phyloP scores from a whole-genome alignment of 2,113 vertebrate genomes.

The Notechis scutatus region DNA sequence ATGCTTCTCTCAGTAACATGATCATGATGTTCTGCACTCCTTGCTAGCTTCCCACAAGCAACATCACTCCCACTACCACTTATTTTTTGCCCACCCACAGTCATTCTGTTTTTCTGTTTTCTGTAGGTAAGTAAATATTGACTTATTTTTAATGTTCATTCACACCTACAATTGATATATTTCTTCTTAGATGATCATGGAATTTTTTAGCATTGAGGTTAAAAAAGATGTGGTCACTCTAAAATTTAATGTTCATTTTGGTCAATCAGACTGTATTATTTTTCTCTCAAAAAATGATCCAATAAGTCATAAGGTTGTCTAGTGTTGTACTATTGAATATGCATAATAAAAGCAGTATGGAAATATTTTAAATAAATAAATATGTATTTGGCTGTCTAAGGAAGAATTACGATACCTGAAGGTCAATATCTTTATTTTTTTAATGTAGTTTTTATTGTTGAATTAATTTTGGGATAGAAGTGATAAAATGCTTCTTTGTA shows the following conservation, averaged over 20 bases:
- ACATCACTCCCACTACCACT: not conserved
- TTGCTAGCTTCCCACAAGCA: not conserved
- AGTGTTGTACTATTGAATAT: not conserved
- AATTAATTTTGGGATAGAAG: not conserved
- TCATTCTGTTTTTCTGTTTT: not conserved
- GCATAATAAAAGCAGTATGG: not conserved
- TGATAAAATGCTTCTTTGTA: not conserved
- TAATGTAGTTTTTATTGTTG: slow-evolving; percentile 12
- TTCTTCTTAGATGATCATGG: not conserved
- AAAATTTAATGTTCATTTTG: not conserved
- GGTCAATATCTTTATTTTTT: not conserved
- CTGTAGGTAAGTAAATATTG: not conserved
- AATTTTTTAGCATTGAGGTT: not conserved
- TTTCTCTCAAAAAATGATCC: not conserved
- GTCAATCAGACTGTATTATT: not conserved
- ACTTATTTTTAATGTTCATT: not conserved
- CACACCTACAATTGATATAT: not conserved
- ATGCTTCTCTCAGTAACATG: not conserved
- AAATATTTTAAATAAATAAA: not conserved
- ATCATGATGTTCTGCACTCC: not conserved
- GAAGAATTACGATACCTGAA: not conserved
- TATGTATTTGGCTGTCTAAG: not conserved
- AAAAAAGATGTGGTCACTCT: not conserved
- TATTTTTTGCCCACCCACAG: not conserved
- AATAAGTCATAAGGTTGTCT: not conserved